Evolutionary conservation across 2,797 vertebrate genomes (phyloP).

Genomic region (Lutjanus campechanus): DNA sequence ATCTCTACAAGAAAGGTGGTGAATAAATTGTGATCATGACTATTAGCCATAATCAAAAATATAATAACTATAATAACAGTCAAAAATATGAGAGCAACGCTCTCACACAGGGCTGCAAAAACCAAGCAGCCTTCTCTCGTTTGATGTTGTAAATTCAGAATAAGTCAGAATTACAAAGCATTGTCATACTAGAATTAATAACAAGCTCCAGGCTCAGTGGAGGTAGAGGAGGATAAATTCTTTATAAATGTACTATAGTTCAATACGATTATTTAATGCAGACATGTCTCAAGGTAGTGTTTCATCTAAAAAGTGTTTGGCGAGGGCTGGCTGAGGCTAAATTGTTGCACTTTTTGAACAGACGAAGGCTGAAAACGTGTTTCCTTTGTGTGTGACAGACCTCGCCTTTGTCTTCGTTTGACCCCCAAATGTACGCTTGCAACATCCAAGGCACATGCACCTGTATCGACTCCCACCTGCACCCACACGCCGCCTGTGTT

Average conservation of each 20-base stretch:
- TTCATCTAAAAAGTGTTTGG: background rate
- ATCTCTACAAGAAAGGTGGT: background rate
- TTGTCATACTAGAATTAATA: background rate
- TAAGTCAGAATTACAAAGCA: background rate
- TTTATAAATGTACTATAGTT: background rate
- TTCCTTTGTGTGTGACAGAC: conserved; percentile 13
- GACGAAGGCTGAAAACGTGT: background rate
- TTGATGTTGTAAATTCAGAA: background rate
- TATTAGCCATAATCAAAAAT: background rate
- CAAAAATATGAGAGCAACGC: background rate
- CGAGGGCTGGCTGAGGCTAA: background rate
- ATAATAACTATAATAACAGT: too few relatives aligned
- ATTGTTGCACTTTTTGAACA: background rate
- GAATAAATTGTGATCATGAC: background rate
- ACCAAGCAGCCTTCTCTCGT: background rate
- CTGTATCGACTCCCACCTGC: conserved; percentile 19
- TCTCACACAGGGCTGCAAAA: too few relatives aligned
- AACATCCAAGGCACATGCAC: background rate
- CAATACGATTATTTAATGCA: background rate
- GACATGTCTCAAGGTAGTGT: background rate
- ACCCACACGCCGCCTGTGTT: conserved; percentile 13
- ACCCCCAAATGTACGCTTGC: background rate
- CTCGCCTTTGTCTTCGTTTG: background rate
- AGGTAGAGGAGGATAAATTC: background rate
- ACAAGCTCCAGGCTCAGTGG: background rate